Evolutionary conservation across 2,797 vertebrate genomes (phyloP).

Genomic region (Kryptolebias ocellatus): DNA sequence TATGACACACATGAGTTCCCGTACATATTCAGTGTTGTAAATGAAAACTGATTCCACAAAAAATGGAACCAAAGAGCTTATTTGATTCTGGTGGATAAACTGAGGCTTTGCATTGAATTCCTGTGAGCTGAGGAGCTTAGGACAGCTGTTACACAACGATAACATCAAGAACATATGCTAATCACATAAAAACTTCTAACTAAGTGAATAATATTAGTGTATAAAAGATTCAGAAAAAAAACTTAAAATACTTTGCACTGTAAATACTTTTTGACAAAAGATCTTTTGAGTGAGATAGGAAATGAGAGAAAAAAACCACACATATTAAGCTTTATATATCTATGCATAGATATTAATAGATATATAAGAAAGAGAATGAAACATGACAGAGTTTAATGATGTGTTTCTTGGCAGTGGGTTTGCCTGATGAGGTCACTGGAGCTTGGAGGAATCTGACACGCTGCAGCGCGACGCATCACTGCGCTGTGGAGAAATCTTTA

Average conservation of each 20-base stretch:
- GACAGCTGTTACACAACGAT: constrained; percentile 50
- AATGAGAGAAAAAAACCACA: constrained; percentile 9
- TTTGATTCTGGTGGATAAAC: constrained; percentile 71
- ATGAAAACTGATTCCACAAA: constrained; percentile 59
- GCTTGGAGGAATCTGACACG: constrained; percentile 28
- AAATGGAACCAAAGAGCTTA: constrained; percentile 67
- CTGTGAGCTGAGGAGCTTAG: constrained; percentile 40
- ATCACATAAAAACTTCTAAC: constrained; percentile 37
- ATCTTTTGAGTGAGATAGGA: constrained; percentile 12
- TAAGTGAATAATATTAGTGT: constrained; percentile 50
- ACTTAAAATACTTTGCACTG: constrained; percentile 60
- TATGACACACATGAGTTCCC: constrained; percentile 64
- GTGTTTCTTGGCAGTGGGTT: constrained; percentile 30
- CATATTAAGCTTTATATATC: too few relatives aligned
- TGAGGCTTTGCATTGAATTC: constrained; percentile 58
- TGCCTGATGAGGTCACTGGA: constrained; percentile 68
- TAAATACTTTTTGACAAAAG: constrained; percentile 50
- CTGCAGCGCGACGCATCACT: constrained; percentile 58
- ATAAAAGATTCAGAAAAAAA: constrained; percentile 44
- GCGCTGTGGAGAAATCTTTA: constrained; percentile 88
- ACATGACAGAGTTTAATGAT: constrained; percentile 10
- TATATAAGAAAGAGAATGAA: constrained; percentile 2
- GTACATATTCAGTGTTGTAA: constrained; percentile 56
- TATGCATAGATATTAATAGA: neutral
- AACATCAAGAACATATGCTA: constrained; percentile 34